These are phyloP conservation scores for Ornithoptera alexandrae DNA, from an alignment of 2,888 invertebrate species.

Conservation along the genomic window DNA sequence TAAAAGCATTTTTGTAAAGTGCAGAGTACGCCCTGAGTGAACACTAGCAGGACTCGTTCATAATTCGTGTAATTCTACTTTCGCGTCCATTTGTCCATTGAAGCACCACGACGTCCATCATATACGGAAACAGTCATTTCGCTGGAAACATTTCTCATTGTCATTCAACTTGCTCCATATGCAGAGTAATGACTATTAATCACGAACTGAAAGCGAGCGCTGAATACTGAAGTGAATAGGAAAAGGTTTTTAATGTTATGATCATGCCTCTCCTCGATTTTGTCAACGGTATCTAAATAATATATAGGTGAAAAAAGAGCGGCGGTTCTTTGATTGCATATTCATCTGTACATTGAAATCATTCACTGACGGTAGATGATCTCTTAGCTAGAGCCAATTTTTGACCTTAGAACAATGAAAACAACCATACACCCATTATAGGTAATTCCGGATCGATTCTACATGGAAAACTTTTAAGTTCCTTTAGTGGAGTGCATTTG, in stretches of 20 bases:
- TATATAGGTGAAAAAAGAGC: too few relatives aligned
- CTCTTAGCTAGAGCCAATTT: too few relatives aligned
- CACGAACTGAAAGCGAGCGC: slow-evolving; percentile 18
- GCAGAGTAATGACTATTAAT: slow-evolving; percentile 30
- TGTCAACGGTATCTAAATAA: background rate
- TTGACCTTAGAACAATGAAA: background rate
- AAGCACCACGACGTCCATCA: slow-evolving; percentile 2
- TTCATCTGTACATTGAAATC: too few relatives aligned
- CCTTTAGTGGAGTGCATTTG: slow-evolving; percentile 18
- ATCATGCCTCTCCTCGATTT: background rate
- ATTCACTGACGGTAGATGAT: too few relatives aligned
- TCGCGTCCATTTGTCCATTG: slow-evolving; percentile 1
- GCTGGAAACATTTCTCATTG: slow-evolving; percentile 7
- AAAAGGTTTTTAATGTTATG: slow-evolving; percentile 11
- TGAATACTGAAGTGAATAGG: slow-evolving; percentile 15
- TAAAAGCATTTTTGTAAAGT: background rate
- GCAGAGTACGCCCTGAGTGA: background rate
- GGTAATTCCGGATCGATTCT: slow-evolving; percentile 1
- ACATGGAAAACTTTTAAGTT: slow-evolving; percentile 12
- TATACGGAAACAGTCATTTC: slow-evolving; percentile 3
- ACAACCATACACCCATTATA: background rate
- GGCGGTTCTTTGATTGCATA: too few relatives aligned
- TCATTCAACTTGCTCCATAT: slow-evolving; percentile 17
- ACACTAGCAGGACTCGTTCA: background rate
- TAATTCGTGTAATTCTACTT: slow-evolving; percentile 4